A percentile compares a stretch with the other conserved stretches of the same genome.
Conservation (phyloP, 2,888 invertebrate genomes). For the Tillus elongatus region DNA sequence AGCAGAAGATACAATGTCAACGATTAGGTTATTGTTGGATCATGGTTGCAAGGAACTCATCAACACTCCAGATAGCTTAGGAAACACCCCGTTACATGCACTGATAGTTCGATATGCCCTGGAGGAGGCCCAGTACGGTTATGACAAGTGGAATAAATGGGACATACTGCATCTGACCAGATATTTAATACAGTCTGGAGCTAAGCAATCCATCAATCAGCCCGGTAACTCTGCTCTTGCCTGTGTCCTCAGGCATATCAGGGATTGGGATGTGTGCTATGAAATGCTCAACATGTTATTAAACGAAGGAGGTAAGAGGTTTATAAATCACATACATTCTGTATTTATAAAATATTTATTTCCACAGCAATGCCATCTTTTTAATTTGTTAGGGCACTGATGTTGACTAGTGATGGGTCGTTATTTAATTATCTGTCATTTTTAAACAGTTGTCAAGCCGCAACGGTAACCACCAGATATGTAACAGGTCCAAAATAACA, state of each 20-base stretch:
- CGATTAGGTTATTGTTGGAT: slow-evolving; percentile 58
- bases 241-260: slow-evolving; percentile 59
- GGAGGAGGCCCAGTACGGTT: slow-evolving; percentile 58
- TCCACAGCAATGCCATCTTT: too few relatives aligned
- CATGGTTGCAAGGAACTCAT: slow-evolving; percentile 64
- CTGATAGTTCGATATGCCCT: slow-evolving; percentile 55
- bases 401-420: too few relatives aligned
- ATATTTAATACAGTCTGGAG: slow-evolving; percentile 53
- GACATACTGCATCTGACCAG: slow-evolving; percentile 62
- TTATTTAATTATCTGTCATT: too few relatives aligned
- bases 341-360: too few relatives aligned
- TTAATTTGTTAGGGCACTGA: too few relatives aligned
- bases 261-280: slow-evolving; percentile 59
- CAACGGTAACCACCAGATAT: too few relatives aligned
- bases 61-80: slow-evolving; percentile 61
- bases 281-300: slow-evolving; percentile 52
- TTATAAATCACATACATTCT: too few relatives aligned
- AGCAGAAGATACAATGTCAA: slow-evolving; percentile 61
- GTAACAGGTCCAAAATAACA: too few relatives aligned
- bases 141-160: slow-evolving; percentile 66
- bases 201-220: slow-evolving; percentile 60
- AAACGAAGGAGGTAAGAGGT: slow-evolving; percentile 49
- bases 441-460: too few relatives aligned
- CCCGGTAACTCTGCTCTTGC: slow-evolving; percentile 59
- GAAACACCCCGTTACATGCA: slow-evolving; percentile 65